Conservation (phyloP, 2,888 invertebrate species). For the Caenorhabditis sp. region DNA sequence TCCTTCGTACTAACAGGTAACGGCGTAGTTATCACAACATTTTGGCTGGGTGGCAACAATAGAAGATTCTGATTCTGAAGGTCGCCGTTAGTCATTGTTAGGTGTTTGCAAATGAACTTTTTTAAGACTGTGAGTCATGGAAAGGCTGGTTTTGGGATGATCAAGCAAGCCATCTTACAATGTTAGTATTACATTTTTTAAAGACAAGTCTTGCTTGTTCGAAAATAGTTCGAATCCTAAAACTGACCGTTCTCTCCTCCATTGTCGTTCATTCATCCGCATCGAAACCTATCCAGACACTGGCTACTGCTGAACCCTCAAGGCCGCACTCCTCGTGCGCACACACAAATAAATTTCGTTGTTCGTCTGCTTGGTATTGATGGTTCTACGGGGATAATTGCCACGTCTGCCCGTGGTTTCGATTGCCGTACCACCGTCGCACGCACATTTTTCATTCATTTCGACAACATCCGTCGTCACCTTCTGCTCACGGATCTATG, state of each 20-base stretch:
- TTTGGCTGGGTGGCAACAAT: background rate
- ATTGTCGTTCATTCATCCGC: constrained; percentile 1
- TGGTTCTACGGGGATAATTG: constrained; percentile 41
- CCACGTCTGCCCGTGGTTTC: constrained; percentile 44
- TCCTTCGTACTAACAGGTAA: no score
- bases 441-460: constrained; percentile 43
- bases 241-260: background rate
- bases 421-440: background rate
- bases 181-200: no score
- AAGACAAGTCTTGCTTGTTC: no score
- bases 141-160: no score
- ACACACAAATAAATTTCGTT: constrained; percentile 51
- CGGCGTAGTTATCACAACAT: constrained; percentile 4
- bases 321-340: no score
- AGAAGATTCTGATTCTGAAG: background rate
- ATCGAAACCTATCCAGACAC: constrained; percentile 1
- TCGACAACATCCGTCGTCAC: constrained; percentile 9
- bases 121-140: no score
- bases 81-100: background rate
- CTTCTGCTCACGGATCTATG: background rate
- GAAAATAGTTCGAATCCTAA: no score
- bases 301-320: no score
- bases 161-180: no score
- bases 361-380: background rate
- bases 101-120: background rate